These are phyloP conservation scores for Chionoecetes opilio DNA, from an alignment of 1,140 invertebrate genomes.

Conservation along the genomic window DNA sequence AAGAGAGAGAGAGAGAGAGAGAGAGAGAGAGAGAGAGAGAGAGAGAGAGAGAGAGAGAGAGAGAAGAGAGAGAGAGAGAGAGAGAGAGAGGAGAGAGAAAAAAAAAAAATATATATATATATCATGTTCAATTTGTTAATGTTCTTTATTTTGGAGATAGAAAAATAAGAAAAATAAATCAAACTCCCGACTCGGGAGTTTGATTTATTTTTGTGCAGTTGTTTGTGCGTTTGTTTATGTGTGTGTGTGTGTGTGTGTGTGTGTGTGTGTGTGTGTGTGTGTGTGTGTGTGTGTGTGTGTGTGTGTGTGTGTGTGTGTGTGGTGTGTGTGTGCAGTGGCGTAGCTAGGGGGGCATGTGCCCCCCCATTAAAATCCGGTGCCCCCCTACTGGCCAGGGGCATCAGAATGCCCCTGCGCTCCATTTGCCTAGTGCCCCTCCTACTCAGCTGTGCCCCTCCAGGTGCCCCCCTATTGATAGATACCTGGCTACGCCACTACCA, in stretches of 20 bases:
- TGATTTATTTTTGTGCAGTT: background rate
- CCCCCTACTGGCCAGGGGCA: too few species aligned
- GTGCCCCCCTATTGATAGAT: background rate
- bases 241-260: constrained; percentile 52
- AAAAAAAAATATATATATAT: background rate
- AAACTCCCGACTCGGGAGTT: background rate
- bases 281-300: background rate
- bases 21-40: too few species aligned
- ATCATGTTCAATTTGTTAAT: background rate
- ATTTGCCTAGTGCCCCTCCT: background rate
- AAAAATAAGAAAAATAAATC: too few species aligned
- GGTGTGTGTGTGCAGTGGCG: too few species aligned
- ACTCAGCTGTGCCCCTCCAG: background rate
- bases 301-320: constrained; percentile 22
- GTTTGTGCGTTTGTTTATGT: constrained; percentile 21
- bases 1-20: too few species aligned
- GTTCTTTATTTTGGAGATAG: background rate
- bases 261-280: constrained; percentile 56
- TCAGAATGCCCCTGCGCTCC: background rate
- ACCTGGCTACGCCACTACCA: background rate
- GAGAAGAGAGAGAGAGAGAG: background rate
- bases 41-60: too few species aligned
- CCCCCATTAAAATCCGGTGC: too few species aligned
- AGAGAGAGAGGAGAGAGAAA: background rate
- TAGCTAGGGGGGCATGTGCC: too few species aligned